These are phyloP conservation scores for Bucorvus abyssinicus DNA, from an alignment of 2,797 vertebrate genomes.

Conservation along the genomic window DNA sequence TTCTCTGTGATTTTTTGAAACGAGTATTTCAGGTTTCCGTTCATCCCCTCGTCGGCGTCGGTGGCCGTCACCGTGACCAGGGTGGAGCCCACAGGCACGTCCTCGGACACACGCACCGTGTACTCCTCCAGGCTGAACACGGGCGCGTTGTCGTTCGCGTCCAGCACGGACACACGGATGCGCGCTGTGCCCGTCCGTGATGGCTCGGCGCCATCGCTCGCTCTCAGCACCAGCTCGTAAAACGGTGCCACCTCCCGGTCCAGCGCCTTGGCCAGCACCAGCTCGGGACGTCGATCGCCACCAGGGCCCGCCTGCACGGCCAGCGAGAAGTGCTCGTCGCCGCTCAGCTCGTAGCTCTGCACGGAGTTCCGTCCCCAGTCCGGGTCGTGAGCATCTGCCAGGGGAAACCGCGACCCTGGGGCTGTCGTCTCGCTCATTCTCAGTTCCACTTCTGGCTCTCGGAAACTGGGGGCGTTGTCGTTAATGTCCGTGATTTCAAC, in stretches of 20 bases:
- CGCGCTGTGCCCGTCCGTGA: not conserved
- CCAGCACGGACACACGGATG: not conserved
- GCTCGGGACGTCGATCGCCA: too few relatives aligned
- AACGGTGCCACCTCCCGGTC: not conserved
- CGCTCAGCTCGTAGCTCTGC: too few relatives aligned
- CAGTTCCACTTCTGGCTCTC: not conserved
- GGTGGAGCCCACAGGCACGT: not conserved
- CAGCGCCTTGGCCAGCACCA: too few relatives aligned
- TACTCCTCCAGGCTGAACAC: constrained; percentile 81
- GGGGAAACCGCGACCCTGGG: not conserved
- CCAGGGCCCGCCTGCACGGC: too few relatives aligned
- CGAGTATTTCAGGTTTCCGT: not conserved
- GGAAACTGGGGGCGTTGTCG: not conserved
- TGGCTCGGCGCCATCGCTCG: not conserved
- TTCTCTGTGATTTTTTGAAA: not conserved
- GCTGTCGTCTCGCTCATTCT: not conserved
- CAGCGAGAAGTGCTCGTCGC: too few relatives aligned
- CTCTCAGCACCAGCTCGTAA: not conserved
- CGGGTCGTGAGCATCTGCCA: not conserved
- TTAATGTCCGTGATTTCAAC: not conserved
- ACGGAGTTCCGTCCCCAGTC: too few relatives aligned
- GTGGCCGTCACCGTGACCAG: not conserved
- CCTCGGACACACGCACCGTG: not conserved
- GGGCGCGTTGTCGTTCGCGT: constrained; percentile 91
- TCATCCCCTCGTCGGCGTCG: not conserved